Evolutionary conservation across 2,797 vertebrate species (phyloP), one percentile per base, ranked within the genome.

Genomic region (Manis pentadactyla): DNA sequence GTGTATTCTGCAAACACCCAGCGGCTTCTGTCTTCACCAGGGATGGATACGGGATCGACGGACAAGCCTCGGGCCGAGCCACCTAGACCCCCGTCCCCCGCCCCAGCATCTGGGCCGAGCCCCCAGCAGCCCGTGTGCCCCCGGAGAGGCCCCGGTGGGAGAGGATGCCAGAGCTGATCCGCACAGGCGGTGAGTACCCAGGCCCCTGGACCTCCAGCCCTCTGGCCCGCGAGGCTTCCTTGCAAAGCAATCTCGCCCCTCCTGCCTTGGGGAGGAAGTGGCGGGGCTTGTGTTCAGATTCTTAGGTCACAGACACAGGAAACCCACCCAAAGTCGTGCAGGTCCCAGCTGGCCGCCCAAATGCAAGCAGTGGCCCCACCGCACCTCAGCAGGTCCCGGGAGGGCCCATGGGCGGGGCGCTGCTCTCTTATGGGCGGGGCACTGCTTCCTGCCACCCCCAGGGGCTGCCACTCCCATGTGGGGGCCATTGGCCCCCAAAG

Each of bases 341-440:
- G 68, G 51, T 39, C 39, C 0, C 1, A 12, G 69, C 15, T n/a
- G 21, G n/a, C 19, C 0, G 4, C 39, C 0, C 5, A 29, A 25
- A 18, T 23, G 13, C 25, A 39, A 25, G 13, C 7, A 9, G 0
- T 7, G 42, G 31, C 25, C 68, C n/a, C 2, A 0, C 2, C 10
- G 7, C 29, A 4, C 29, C 10, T 14, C 2, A 23, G 10, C 2
- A 23, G 39, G 23, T 9, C 53, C 31, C 23, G 3, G 3, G 29
- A 0, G 9, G 11, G 9, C 18, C 13, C 5, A 0, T 0, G 8
- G 68, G 21, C 4, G 0, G 15, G 29, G 5, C 6, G 0, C 53
- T 2, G 6, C 42, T 4, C n/a, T n/a, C n/a, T n/a, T n/a, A 0
- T 0, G 8, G 68, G 21, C 4, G 0, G 15, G 29, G 5, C 6